Base-by-base conservation (phyloP, 2,113 vertebrate genomes). In the Zingel zingel region DNA sequence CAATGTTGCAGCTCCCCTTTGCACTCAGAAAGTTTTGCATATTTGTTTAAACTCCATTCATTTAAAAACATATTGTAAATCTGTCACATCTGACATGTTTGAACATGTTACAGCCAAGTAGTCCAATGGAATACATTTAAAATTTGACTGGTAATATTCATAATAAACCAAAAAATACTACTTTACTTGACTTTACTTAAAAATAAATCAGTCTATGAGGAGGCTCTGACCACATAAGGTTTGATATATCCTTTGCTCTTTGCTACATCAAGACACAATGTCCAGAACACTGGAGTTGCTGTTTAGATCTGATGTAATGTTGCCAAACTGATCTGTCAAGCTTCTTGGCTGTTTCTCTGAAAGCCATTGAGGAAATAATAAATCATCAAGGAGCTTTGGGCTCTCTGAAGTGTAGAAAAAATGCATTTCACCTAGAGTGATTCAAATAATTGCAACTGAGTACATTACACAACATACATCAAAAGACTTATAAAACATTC, bases 391-490 rank as follows among this genome's bases (percentile, higher is more conserved):
- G 10, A 74, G 12, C 79, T 63, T 84, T 81, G 71, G 48, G 75
- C 61, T 61, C 61, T 72, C 67, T 72, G 74, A 77, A 84, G 62
- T 65, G 53, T 62, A 77, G 65, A 59, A 69, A 48, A 79, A 71
- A 56, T 21, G 21, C 19, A 80, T 79, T 81, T 85, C 73, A 88
- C 68, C 83, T 87, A 58, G 62, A 85, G 82, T 79, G 68, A 64
- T 72, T 74, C 74, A 66, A 89, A 87, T 79, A 84, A 91, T 74
- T 82, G 64, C 76, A 19, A 69, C 74, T 45, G 77, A 89, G 89
- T 83, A 88, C 70, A 83, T 93, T 91, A 92, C 89, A 90, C 89
- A 92, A 93, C 85, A 74, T 81, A 88, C 86, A 91, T 81, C 82
- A 86, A 87, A 88, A 84, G 86, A 83, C 72, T 88, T 84, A 74